phyloP scores from a whole-genome alignment of 2,797 vertebrate genomes.

The Protonibea diacanthus region DNA sequence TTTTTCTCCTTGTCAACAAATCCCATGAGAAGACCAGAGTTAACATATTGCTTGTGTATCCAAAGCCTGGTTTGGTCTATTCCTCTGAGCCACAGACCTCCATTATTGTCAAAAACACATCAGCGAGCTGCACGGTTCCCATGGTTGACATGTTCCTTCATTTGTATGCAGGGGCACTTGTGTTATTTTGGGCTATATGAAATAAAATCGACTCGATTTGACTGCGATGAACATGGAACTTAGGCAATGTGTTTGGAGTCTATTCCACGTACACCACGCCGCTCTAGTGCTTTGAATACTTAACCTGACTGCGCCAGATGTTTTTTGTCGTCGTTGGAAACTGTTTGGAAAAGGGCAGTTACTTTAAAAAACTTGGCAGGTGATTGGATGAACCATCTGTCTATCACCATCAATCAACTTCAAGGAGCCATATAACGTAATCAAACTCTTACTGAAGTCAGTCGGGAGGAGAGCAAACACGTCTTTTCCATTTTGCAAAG shows the following conservation, averaged over 20 bases:
- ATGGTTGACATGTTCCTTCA: background rate
- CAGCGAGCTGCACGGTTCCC: background rate
- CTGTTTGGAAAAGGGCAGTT: no score
- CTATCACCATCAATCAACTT: no score
- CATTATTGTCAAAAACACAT: constrained; percentile 25
- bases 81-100: background rate
- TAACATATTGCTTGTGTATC: background rate
- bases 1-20: background rate
- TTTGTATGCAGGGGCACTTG: background rate
- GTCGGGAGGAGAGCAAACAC: no score
- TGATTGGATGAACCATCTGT: no score
- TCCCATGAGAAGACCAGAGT: background rate
- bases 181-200: background rate
- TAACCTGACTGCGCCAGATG: no score
- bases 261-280: background rate
- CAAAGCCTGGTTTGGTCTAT: background rate
- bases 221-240: background rate
- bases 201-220: background rate
- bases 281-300: background rate
- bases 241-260: constrained; percentile 3
- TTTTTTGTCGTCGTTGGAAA: no score
- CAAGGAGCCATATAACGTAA: no score
- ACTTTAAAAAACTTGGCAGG: no score
- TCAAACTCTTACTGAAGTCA: no score
- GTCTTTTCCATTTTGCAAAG: no score